These are phyloP conservation scores for Cheilosia soror DNA, from an alignment of 2,888 invertebrate genomes.

Conservation along the genomic window DNA sequence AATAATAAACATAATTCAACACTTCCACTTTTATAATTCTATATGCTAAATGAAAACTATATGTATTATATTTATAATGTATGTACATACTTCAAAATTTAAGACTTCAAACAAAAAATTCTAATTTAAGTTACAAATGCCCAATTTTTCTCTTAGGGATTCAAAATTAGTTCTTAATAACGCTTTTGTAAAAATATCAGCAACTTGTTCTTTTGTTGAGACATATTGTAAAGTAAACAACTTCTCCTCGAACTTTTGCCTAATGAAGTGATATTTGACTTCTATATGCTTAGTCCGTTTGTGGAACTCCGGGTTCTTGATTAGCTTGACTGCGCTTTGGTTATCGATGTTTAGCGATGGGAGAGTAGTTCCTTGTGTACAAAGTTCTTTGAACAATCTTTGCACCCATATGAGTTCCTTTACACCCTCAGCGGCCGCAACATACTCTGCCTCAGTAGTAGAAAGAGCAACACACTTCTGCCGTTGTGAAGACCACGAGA, in stretches of 20 bases:
- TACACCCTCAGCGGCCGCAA: constrained; percentile 76
- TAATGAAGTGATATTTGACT: constrained; percentile 41
- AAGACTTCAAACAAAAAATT: no score
- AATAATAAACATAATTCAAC: no score
- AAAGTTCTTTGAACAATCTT: constrained; percentile 8
- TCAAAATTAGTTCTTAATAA: no score
- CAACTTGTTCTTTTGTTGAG: constrained; percentile 1
- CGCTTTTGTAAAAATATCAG: no score
- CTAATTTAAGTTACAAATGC: no score
- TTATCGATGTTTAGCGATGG: constrained; percentile 76
- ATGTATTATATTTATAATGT: no score
- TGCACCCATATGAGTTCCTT: constrained; percentile 75
- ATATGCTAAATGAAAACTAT: no score
- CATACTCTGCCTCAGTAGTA: constrained; percentile 79
- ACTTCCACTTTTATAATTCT: no score
- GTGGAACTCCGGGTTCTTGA: constrained; percentile 61
- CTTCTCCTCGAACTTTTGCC: not conserved
- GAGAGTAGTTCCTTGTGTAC: not conserved
- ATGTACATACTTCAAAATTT: no score
- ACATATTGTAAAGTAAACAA: no score
- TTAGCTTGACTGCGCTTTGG: constrained; percentile 67
- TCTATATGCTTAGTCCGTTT: constrained; percentile 63
- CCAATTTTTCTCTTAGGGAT: no score
- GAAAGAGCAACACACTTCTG: constrained; percentile 73
- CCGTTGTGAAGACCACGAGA: constrained; percentile 49